Conservation (phyloP, 2,113 vertebrate species). For the Gymnocephalus cernua region DNA sequence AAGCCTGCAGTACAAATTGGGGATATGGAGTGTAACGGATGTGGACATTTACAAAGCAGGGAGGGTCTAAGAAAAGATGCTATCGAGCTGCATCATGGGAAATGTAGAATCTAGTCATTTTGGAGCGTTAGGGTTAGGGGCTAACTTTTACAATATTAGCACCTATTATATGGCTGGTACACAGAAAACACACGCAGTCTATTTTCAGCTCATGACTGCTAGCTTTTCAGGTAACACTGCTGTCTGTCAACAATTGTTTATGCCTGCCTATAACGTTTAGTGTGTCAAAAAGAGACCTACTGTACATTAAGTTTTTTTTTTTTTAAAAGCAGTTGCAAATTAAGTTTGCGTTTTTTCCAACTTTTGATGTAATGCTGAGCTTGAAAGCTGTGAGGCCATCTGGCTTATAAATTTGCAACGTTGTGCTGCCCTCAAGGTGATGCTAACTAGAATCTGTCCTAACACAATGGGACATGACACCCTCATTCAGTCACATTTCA, state of each 20-base stretch:
- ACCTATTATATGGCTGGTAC: neutral
- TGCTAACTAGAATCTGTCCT: constrained; percentile 44
- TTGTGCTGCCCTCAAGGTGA: constrained; percentile 58
- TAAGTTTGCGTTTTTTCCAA: neutral
- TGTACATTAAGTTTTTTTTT: neutral
- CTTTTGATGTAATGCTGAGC: constrained; percentile 16
- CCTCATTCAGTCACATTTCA: constrained; percentile 74
- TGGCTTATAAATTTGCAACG: constrained; percentile 5
- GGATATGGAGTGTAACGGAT: too few species aligned
- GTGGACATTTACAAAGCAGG: neutral
- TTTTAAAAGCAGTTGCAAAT: neutral
- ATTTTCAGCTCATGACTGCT: neutral
- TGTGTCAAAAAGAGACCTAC: neutral
- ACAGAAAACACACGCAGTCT: neutral
- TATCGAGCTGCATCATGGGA: too few species aligned
- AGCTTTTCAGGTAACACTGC: neutral
- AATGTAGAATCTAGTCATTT: neutral
- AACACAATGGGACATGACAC: constrained; percentile 61
- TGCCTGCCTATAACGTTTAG: neutral
- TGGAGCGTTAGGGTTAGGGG: neutral
- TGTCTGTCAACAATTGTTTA: neutral
- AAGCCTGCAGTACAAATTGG: too few species aligned
- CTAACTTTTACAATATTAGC: neutral
- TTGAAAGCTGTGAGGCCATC: constrained; percentile 13
- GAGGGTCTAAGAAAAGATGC: neutral